Evolutionary conservation across 2,113 vertebrate species (phyloP), one percentile per base, ranked within the genome.

Genomic region (Myodes glareolus): DNA sequence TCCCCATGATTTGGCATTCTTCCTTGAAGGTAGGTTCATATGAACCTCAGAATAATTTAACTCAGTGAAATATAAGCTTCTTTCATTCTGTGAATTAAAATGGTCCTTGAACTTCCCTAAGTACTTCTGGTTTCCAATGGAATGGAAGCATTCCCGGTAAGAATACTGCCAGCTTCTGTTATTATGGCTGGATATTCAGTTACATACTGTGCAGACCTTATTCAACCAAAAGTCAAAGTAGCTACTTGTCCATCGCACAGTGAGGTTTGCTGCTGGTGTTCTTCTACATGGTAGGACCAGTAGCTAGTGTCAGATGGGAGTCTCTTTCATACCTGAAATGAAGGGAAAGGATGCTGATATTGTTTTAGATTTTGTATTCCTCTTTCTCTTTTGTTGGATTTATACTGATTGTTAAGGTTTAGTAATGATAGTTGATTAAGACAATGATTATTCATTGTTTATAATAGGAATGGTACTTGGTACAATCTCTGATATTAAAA

Each of bases 51-150:
- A 70, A 93, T 96, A 94, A 96, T 95, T 97, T 96, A 95, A 97
- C 90, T 94, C 80, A 29, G 67, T 92, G 95, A 97, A 97, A 97
- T 91, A 82, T 47, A 95, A 97, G 55, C 92, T 72, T 68, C 96
- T 94, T 96, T 78, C 96, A 78, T 93, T 96, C 95, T 97, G 58
- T 89, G 94, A 96, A 47, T 93, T 97, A 90, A 92, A 98, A 94
- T 94, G 67, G 81, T 58, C 76, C 95, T 96, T 97, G 72, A 94
- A 61, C 96, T 72, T 96, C 65, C 45, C 39, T 65, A 65, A 96
- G 82, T 88, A 65, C 42, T 78, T 39, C 75, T 95, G 91, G 67
- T 94, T 96, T 94, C 78, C 80, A 78, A 77, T 91, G 76, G 93
- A 96, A 96, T 95, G 92, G 94, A 70, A 88, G 67, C 97, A 63